Evolutionary conservation across 2,888 invertebrate genomes (phyloP).

Genomic region (Ochropleura leucogaster): DNA sequence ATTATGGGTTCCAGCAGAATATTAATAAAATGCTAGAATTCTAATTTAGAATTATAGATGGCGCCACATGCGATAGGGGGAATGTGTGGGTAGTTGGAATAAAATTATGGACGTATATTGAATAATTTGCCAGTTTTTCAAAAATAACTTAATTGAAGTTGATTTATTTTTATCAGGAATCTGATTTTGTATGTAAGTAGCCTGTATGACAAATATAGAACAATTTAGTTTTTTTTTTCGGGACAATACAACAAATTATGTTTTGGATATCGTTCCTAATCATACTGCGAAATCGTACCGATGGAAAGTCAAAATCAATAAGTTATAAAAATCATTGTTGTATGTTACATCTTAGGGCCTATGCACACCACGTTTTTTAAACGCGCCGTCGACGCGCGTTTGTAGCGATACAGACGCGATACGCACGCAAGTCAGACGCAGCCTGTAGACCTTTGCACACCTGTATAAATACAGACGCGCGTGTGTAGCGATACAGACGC

Average conservation of each 20-base stretch:
- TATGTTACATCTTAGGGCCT: not conserved
- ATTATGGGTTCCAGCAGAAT: not conserved
- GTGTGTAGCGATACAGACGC: too few relatives aligned
- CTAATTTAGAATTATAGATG: slow-evolving; percentile 1
- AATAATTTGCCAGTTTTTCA: slow-evolving; percentile 46
- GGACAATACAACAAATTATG: slow-evolving; percentile 50
- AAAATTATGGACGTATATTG: too few relatives aligned
- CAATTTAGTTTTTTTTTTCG: slow-evolving; percentile 58
- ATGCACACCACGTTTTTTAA: too few relatives aligned
- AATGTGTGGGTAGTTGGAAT: not conserved
- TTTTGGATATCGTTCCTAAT: slow-evolving; percentile 61
- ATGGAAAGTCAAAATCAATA: slow-evolving; percentile 6
- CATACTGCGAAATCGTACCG: slow-evolving; percentile 33
- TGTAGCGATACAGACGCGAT: too few relatives aligned
- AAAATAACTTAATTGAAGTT: slow-evolving; percentile 30
- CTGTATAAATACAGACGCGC: too few relatives aligned
- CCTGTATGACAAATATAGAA: slow-evolving; percentile 65
- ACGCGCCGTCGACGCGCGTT: too few relatives aligned
- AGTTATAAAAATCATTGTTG: not conserved
- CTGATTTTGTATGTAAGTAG: slow-evolving; percentile 64
- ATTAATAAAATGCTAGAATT: not conserved
- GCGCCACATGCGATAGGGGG: not conserved
- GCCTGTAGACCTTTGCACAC: too few relatives aligned
- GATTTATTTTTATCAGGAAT: slow-evolving; percentile 55
- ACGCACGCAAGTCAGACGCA: too few relatives aligned